Evolutionary conservation across 2,113 vertebrate genomes (phyloP).

Genomic region (Percopsis transmontana): DNA sequence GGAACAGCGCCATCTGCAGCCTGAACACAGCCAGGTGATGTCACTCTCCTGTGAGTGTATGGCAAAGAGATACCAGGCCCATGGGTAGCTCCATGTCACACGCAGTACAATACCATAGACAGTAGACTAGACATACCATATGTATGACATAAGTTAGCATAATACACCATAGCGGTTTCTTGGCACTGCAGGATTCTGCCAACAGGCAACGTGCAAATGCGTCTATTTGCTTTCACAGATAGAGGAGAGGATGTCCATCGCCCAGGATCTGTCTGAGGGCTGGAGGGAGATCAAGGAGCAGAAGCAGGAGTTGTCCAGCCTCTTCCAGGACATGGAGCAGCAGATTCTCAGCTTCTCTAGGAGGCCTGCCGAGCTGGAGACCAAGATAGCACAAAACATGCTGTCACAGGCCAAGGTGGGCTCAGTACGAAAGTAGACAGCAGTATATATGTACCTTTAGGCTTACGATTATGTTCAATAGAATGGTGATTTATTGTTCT

Average conservation of each 20-base stretch:
- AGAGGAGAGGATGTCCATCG: constrained; percentile 86
- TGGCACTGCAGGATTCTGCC: not conserved
- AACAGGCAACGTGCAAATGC: not conserved
- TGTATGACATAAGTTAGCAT: not conserved
- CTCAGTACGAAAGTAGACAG: no score
- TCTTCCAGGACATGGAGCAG: constrained; percentile 90
- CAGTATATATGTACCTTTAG: not conserved
- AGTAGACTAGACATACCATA: not conserved
- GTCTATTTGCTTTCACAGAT: constrained; percentile 74
- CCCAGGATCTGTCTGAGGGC: constrained; percentile 87
- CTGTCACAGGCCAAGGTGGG: constrained; percentile 89
- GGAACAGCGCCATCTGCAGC: no score
- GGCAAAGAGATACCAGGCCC: no score
- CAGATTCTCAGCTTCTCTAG: constrained; percentile 92
- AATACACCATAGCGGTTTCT: not conserved
- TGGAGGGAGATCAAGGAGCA: constrained; percentile 94
- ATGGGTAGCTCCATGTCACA: not conserved
- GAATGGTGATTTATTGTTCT: not conserved
- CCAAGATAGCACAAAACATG: constrained; percentile 92
- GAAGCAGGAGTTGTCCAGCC: constrained; percentile 87
- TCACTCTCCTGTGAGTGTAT: no score
- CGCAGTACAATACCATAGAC: not conserved
- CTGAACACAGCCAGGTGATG: not conserved
- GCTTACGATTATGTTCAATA: not conserved
- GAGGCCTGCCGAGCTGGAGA: constrained; percentile 88